phyloP scores from a whole-genome alignment of 2,797 vertebrate species.

The Babyrousa celebensis region DNA sequence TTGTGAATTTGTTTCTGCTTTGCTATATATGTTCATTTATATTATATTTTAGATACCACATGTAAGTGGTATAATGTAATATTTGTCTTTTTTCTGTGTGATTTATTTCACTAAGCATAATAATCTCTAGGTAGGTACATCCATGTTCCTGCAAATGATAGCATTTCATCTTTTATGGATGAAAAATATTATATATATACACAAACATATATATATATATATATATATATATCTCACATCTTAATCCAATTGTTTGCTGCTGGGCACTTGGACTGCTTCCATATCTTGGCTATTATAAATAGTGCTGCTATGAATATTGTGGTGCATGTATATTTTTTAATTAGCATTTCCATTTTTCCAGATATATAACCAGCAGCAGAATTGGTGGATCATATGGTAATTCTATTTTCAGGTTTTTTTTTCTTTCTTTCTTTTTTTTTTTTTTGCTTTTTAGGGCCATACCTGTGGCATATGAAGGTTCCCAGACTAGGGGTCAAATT shows the following conservation, averaged over 20 bases:
- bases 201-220: too few relatives aligned
- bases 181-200: neutral
- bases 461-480: too few relatives aligned
- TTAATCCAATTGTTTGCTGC: neutral
- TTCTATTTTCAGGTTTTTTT: neutral
- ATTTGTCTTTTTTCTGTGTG: neutral
- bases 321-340: neutral
- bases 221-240: neutral
- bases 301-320: neutral
- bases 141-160: too few relatives aligned
- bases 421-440: too few relatives aligned
- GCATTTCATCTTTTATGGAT: neutral
- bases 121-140: neutral
- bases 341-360: neutral
- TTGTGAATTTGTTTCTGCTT: neutral
- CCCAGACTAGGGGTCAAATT: too few relatives aligned
- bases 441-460: too few relatives aligned
- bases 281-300: neutral
- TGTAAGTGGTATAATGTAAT: neutral
- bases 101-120: neutral
- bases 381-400: neutral
- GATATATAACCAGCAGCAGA: neutral
- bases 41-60: neutral
- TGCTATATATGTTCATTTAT: neutral
- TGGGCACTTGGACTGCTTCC: neutral